Base-by-base conservation (phyloP, 2,888 invertebrate genomes). In the Pyrgus malvae region DNA sequence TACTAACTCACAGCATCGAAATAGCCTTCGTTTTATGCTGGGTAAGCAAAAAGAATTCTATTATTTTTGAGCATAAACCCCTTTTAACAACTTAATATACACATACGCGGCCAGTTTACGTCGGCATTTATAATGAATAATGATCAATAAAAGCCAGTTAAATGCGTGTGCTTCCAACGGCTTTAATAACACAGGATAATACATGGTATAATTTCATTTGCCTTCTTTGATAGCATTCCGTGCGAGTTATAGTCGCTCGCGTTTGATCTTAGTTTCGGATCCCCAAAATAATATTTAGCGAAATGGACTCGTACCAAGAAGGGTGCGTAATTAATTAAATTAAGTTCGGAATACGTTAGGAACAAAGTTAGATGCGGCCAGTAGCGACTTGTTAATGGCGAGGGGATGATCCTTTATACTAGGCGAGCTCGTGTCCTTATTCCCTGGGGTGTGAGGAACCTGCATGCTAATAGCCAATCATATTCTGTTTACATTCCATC, bases 401-500 rank as follows among this genome's bases (percentile, higher is more conserved):
- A 66, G 84, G 83, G 85, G 84, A 79, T 85, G 76, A 87, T 82
- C 85, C 80, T 71, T 71, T 11, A 33, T 31, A 21, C 23, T n/a
- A 31, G 21, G 41, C 38, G 14, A 8, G 8, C 16, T 37, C 35
- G 48, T 31, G 49, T 41, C 41, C 23, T 63, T 57, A 33, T 48
- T 62, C 62, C 63, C 58, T 17, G 23, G 62, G 49, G 49, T 29
- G 66, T 62, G 65, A 66, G 76, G 80, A 74, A 80, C 82, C 81
- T 70, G 74, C 83, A 85, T 84, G 84, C 78, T 88, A 87, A 89
- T 86, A 88, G 80, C 88, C 90, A 90, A 90, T 90, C 89, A 90
- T 87, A 86, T 87, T 88, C 85, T 90, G 90, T 90, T 89, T 90
- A 88, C 88, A 89, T 90, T 90, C 84, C 89, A 90, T 90, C 89